A percentile compares a stretch with the other conserved stretches of the same genome.
Conservation (phyloP, 2,113 vertebrate genomes). For the Mustelus asterias region DNA sequence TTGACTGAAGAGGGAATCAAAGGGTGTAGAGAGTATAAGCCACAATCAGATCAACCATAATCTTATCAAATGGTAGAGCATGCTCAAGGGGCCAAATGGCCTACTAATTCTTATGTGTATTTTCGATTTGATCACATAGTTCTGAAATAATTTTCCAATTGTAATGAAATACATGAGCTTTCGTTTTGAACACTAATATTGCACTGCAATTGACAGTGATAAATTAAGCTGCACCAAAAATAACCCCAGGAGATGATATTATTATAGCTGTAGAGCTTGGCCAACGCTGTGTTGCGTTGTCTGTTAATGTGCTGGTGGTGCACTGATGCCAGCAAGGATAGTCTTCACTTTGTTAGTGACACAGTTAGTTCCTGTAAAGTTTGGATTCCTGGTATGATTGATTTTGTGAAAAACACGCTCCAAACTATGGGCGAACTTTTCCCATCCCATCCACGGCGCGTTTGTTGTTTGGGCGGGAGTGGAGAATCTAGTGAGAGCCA, state of each 20-base stretch:
- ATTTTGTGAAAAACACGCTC: not conserved
- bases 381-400: not conserved
- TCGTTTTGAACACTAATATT: not conserved
- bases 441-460: too few relatives aligned
- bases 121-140: not conserved
- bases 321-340: not conserved
- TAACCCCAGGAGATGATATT: conserved; percentile 1
- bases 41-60: too few relatives aligned
- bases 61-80: too few relatives aligned
- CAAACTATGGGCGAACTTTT: not conserved
- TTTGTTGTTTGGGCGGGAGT: too few relatives aligned
- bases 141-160: not conserved
- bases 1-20: too few relatives aligned
- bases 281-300: not conserved
- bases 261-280: not conserved
- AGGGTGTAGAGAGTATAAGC: too few relatives aligned
- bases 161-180: not conserved
- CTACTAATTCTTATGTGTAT: too few relatives aligned
- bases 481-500: too few relatives aligned
- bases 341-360: not conserved
- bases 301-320: not conserved
- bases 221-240: not conserved
- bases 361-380: not conserved
- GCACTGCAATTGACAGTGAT: conserved; percentile 18
- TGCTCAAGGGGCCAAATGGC: too few relatives aligned